A percentile compares a stretch with the other conserved stretches of the same genome.
Evolutionary conservation across 92 coral and sea anemone species (phyloP).

Genomic region (Phenganax marumi): DNA sequence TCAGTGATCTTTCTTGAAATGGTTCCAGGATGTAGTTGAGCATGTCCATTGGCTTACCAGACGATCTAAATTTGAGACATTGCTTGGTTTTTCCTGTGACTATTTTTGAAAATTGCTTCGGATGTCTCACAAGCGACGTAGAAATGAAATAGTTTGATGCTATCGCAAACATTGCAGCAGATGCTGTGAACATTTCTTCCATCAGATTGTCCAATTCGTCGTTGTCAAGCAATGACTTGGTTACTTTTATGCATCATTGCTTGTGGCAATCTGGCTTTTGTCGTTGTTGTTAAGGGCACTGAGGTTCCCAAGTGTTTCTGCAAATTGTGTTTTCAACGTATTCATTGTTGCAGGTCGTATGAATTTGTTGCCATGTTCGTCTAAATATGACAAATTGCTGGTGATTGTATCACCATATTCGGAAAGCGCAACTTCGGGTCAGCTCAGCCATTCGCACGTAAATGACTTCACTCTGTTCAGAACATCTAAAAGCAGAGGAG

Average conservation of each 20-base stretch:
- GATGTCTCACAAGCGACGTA: not conserved
- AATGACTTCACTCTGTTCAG: no score
- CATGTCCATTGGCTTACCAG: no score
- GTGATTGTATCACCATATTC: slow-evolving; percentile 30
- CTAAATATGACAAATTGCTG: not conserved
- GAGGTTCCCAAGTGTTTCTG: not conserved
- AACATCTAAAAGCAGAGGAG: not conserved
- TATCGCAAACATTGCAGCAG: slow-evolving; percentile 17
- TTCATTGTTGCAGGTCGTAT: not conserved
- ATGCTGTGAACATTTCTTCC: slow-evolving; percentile 13
- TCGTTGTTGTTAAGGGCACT: not conserved
- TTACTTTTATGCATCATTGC: not conserved
- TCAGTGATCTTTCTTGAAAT: no score
- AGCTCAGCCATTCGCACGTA: slow-evolving; percentile 26
- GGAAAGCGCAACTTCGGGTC: slow-evolving; percentile 24
- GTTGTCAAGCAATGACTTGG: not conserved
- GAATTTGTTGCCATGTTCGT: not conserved
- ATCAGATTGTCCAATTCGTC: slow-evolving; percentile 7
- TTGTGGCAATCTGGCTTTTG: not conserved
- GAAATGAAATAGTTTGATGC: not conserved
- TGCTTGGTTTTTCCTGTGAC: no score
- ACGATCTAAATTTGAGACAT: no score
- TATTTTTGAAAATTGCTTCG: not conserved
- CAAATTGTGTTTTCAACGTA: not conserved
- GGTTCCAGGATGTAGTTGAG: no score